A percentile compares a stretch with the other conserved stretches of the same genome.
Evolutionary conservation across 2,113 vertebrate genomes (phyloP).

Genomic region (Oenanthe melanoleuca): DNA sequence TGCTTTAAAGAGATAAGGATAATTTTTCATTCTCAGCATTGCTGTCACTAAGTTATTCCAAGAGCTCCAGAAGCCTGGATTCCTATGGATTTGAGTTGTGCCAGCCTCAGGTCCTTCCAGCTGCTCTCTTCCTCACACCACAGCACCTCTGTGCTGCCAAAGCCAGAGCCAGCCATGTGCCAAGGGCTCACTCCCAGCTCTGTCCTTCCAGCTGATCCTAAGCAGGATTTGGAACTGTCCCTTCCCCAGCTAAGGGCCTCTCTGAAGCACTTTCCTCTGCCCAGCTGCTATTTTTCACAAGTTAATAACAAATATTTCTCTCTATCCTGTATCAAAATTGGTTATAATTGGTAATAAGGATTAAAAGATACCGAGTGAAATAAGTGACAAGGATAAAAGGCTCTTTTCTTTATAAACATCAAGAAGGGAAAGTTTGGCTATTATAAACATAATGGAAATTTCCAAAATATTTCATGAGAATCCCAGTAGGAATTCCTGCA

Average conservation of each 20-base stretch:
- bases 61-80: background rate
- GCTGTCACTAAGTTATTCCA: background rate
- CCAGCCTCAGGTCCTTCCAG: background rate
- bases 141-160: background rate
- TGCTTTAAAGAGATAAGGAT: background rate
- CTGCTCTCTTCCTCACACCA: background rate
- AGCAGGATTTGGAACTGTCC: background rate
- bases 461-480: background rate
- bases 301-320: background rate
- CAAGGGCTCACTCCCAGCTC: background rate
- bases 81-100: background rate
- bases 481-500: background rate
- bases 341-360: background rate
- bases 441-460: background rate
- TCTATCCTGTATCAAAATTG: background rate
- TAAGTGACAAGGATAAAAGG: background rate
- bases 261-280: background rate
- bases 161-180: background rate
- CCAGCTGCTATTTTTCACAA: background rate
- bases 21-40: background rate
- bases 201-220: background rate
- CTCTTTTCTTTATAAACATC: background rate
- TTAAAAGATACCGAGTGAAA: background rate
- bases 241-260: background rate
- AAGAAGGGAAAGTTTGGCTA: background rate